These are phyloP conservation scores for Festucalex cinctus DNA, from an alignment of 2,113 vertebrate species.

Conservation along the genomic window DNA sequence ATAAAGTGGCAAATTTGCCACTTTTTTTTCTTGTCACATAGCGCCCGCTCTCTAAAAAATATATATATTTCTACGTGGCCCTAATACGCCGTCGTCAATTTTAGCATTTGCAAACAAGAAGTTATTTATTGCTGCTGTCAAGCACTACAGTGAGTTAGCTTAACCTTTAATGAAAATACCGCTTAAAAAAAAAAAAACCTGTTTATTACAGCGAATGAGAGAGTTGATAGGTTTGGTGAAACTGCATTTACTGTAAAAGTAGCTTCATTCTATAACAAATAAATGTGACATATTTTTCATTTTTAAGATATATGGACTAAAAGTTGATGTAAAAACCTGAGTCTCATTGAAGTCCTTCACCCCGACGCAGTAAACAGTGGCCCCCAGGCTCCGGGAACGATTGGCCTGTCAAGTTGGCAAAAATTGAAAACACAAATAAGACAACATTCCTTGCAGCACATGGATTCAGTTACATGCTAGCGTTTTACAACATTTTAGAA, in stretches of 20 bases:
- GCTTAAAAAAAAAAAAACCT: not conserved
- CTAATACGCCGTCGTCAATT: no score
- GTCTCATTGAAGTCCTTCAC: slow-evolving; percentile 99
- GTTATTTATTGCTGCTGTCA: not conserved
- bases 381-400: slow-evolving; percentile 89
- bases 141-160: not conserved
- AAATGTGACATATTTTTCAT: not conserved
- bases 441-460: slow-evolving; percentile 33
- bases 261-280: not conserved
- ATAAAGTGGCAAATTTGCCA: no score
- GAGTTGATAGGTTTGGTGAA: not conserved
- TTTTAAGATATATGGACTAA: slow-evolving; percentile 3
- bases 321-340: slow-evolving; percentile 76
- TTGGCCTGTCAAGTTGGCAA: slow-evolving; percentile 80
- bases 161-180: not conserved
- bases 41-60: no score
- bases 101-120: not conserved
- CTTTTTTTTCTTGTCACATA: no score
- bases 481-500: slow-evolving; percentile 32
- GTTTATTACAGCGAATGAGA: not conserved
- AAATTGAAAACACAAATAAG: slow-evolving; percentile 50
- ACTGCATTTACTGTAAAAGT: not conserved
- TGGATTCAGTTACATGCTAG: slow-evolving; percentile 48
- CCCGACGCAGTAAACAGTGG: slow-evolving; percentile 93
- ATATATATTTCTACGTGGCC: no score